Evolutionary conservation across 2,888 invertebrate genomes (phyloP), one percentile per base, ranked within the genome.

Genomic region (Cetonia aurata): DNA sequence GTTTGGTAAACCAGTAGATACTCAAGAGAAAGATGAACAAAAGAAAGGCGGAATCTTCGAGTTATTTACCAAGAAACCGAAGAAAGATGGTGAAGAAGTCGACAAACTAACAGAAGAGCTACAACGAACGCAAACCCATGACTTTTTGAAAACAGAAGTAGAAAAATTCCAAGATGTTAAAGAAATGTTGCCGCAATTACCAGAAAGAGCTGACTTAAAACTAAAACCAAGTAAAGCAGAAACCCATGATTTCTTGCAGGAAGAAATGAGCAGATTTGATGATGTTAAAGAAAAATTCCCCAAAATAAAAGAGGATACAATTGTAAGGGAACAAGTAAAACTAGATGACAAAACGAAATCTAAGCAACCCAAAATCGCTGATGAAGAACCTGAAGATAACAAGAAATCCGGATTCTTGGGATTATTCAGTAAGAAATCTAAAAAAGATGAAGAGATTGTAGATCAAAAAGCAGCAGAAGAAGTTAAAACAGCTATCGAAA

Each of bases 371-470:
- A 53, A 46, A 8, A 15, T 12, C 25, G 33, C 9, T 31, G 12
- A 6, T 33, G 46, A 60, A 50, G 60, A 73, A 67, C 10, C 19
- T 9, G 33, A 50, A 41, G 67, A 52, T 1, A 66, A 68, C 57
- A 70, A 73, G 42, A 71, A 73, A 41, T 25, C 46, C 9, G 72
- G 72, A 31, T 71, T 75, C 15, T 72, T 75, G 46, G 78, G 79
- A 25, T 59, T 77, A 12, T 80, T 80, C 56, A 73, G 75, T 12
- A 80, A 80, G 69, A 80, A 80, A 69, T 42, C 74, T 1, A 75
- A 76, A 65, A 75, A 77, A 33, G 62, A 62, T 17, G 62, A 62
- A 48, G n/a, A 12, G 33, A 15, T 8, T 15, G 13, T 19, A 33
- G 69, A 69, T 19, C 44, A 59, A 60, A n/a, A 13, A 6, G 13